phyloP scores from a whole-genome alignment of 2,113 vertebrate species.

The Lepus timidus region DNA sequence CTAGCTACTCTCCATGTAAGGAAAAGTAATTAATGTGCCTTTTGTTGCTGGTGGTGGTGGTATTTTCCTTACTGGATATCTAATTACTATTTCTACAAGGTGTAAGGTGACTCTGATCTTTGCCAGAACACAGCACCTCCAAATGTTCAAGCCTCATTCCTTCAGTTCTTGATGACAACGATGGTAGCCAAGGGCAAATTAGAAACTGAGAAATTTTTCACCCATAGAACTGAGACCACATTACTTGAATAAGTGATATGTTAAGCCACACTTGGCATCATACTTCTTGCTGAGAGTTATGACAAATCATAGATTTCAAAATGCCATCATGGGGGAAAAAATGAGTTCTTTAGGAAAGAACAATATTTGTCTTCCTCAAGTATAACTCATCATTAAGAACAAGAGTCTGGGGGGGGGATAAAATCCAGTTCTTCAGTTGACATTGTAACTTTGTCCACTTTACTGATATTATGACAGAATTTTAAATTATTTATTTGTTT shows the following conservation, averaged over 20 bases:
- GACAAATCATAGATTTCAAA: conserved; percentile 80
- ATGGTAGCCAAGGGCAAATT: conserved; percentile 70
- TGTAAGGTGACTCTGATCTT: neutral
- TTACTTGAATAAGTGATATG: conserved; percentile 77
- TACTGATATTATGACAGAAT: conserved; percentile 54
- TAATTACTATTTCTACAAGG: neutral
- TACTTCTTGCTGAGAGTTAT: conserved; percentile 70
- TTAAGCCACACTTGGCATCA: conserved; percentile 75
- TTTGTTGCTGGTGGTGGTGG: neutral
- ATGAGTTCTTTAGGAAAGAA: conserved; percentile 71
- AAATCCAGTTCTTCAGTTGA: conserved; percentile 66
- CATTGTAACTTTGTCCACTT: conserved; percentile 70
- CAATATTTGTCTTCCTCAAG: conserved; percentile 74
- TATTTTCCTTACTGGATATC: neutral
- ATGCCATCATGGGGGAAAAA: conserved; percentile 68
- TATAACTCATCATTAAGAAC: conserved; percentile 71
- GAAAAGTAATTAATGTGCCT: neutral
- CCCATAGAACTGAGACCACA: conserved; percentile 46
- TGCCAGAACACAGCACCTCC: neutral
- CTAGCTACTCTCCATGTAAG: neutral
- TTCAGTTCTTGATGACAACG: conserved; percentile 10
- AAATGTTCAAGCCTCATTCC: conserved; percentile 31
- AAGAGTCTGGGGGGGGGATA: conserved; percentile 73
- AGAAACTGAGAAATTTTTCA: conserved; percentile 63
- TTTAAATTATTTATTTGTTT: neutral